These are phyloP conservation scores for Euwallacea similis DNA, from an alignment of 1,140 invertebrate species.

Conservation along the genomic window DNA sequence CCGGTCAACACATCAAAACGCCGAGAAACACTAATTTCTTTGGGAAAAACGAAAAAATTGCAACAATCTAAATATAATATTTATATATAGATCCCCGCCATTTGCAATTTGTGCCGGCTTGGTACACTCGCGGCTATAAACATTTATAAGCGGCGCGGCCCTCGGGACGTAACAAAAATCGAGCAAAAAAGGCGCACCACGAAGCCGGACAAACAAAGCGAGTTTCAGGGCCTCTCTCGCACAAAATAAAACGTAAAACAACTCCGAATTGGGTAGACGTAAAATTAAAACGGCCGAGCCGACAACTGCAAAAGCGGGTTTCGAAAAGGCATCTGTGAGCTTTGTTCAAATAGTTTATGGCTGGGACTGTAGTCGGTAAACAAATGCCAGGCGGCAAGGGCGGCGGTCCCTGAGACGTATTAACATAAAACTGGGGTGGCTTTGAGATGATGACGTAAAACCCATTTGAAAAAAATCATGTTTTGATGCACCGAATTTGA, in stretches of 20 bases:
- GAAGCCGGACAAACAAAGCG: constrained; percentile 30
- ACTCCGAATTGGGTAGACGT: constrained; percentile 29
- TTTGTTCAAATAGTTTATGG: constrained; percentile 31
- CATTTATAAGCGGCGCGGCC: constrained; percentile 16
- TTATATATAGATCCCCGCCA: constrained; percentile 50
- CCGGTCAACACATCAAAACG: constrained; percentile 26
- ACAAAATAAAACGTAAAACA: constrained; percentile 15
- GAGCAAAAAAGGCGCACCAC: constrained; percentile 30
- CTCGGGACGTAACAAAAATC: constrained; percentile 27
- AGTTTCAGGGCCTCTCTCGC: constrained; percentile 25
- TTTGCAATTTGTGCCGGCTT: constrained; percentile 49
- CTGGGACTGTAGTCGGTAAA: constrained; percentile 40
- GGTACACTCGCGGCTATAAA: constrained; percentile 44
- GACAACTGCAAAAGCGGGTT: constrained; percentile 15
- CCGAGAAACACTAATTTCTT: constrained; percentile 38
- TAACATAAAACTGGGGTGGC: constrained; percentile 42
- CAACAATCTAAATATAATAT: constrained; percentile 49
- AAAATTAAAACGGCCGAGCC: constrained; percentile 20
- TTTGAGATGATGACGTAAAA: constrained; percentile 23
- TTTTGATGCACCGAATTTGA: constrained; percentile 14
- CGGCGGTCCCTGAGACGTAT: constrained; percentile 28
- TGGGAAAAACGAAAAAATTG: constrained; percentile 41
- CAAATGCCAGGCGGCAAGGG: constrained; percentile 36
- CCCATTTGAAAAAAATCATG: constrained; percentile 21
- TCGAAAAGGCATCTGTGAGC: constrained; percentile 23